Evolutionary conservation across 2,797 vertebrate species (phyloP).

Genomic region (Notamacropus eugenii): DNA sequence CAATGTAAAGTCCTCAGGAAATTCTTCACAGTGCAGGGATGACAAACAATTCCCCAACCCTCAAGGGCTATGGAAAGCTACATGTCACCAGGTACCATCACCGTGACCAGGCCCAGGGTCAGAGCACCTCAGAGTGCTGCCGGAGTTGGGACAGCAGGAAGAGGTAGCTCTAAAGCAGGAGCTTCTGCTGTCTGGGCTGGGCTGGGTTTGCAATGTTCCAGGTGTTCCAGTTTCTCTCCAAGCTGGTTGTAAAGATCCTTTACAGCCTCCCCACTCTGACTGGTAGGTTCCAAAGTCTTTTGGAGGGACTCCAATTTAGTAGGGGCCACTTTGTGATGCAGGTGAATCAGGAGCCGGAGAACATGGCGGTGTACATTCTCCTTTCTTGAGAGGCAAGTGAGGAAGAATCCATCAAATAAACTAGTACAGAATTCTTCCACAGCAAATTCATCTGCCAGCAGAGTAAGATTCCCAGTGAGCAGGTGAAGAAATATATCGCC

Average conservation of each 20-base stretch:
- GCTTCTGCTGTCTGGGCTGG: conserved; percentile 87
- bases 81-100: not conserved
- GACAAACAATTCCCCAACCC: not conserved
- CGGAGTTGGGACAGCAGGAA: conserved; percentile 88
- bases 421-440: conserved; percentile 94
- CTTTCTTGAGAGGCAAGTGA: conserved; percentile 94
- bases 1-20: not conserved
- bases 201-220: conserved; percentile 89
- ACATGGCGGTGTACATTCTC: conserved; percentile 97
- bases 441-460: conserved; percentile 95
- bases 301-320: conserved; percentile 91
- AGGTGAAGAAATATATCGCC: conserved; percentile 97
- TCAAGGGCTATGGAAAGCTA: not conserved
- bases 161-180: conserved; percentile 91
- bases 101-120: not conserved
- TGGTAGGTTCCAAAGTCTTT: conserved; percentile 94
- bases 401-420: conserved; percentile 95
- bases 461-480: conserved; percentile 93
- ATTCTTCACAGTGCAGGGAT: not conserved
- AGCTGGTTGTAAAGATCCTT: conserved; percentile 94
- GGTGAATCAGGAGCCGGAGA: conserved; percentile 93
- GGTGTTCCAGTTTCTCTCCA: conserved; percentile 91
- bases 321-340: conserved; percentile 94
- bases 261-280: conserved; percentile 94
- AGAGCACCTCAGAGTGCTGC: conserved; percentile 80